Conservation (phyloP, 2,797 vertebrate species). For the Acanthurus leucopareius region DNA sequence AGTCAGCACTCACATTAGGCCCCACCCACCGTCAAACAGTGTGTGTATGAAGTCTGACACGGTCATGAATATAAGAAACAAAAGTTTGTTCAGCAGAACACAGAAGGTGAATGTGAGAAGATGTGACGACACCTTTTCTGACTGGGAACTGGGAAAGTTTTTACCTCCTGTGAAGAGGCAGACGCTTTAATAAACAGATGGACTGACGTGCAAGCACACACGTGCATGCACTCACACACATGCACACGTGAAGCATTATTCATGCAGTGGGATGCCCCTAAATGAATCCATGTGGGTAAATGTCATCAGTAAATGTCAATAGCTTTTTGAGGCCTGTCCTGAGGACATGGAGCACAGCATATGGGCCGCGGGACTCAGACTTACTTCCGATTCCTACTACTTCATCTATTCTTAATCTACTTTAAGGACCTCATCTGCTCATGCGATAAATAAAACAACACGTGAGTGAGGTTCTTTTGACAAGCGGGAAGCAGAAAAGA, state of each 20-base stretch:
- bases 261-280: conserved; percentile 65
- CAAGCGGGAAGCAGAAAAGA: conserved; percentile 42
- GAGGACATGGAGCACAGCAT: conserved; percentile 63
- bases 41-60: conserved; percentile 17
- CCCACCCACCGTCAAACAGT: neutral
- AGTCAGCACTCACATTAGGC: conserved; percentile 2
- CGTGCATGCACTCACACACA: conserved; percentile 25
- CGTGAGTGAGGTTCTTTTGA: conserved; percentile 32
- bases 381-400: conserved; percentile 59
- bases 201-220: conserved; percentile 7
- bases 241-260: conserved; percentile 59
- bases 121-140: conserved; percentile 14
- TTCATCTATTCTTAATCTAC: conserved; percentile 75
- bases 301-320: conserved; percentile 84
- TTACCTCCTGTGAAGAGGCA: conserved; percentile 32
- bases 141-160: conserved; percentile 4
- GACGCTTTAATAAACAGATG: conserved; percentile 50
- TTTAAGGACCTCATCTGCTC: conserved; percentile 66
- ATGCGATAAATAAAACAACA: conserved; percentile 74
- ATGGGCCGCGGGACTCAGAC: conserved; percentile 49
- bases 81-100: conserved; percentile 17
- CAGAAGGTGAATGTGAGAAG: conserved; percentile 1
- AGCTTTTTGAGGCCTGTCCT: conserved; percentile 74
- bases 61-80: neutral
- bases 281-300: conserved; percentile 81